A percentile compares a stretch with the other conserved stretches of the same genome.
Evolutionary conservation across 2,888 invertebrate genomes (phyloP).

Genomic region (Volucella inanis): DNA sequence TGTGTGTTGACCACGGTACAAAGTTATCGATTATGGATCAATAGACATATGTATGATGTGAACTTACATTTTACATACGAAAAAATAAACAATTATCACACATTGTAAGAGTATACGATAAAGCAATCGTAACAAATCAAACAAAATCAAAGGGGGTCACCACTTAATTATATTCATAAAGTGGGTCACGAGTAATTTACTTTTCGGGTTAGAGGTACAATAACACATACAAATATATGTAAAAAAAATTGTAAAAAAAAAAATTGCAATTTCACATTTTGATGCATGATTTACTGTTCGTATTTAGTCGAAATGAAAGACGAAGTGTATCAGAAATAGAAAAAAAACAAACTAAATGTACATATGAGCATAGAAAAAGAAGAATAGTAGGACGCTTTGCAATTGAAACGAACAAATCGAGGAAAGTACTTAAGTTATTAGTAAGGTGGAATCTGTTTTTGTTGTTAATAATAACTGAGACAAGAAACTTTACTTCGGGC

Average conservation of each 20-base stretch:
- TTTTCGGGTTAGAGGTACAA: background rate
- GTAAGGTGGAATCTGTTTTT: too few species aligned
- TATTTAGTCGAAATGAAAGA: too few species aligned
- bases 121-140: background rate
- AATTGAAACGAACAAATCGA: too few species aligned
- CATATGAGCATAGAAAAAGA: too few species aligned
- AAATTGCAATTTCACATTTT: constrained; percentile 3
- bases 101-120: background rate
- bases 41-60: constrained; percentile 13
- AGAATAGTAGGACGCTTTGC: too few species aligned
- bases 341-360: too few species aligned
- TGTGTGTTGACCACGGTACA: constrained; percentile 2
- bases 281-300: constrained; percentile 6
- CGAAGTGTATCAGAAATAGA: too few species aligned
- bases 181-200: constrained; percentile 3
- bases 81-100: background rate
- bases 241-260: background rate
- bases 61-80: constrained; percentile 22
- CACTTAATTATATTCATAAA: constrained; percentile 19
- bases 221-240: background rate
- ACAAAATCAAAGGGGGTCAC: background rate
- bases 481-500: too few species aligned
- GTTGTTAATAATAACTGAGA: too few species aligned
- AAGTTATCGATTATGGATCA: constrained; percentile 17
- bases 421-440: too few species aligned